Evolutionary conservation across 2,113 vertebrate genomes (phyloP).

Genomic region (Apteryx owenii): DNA sequence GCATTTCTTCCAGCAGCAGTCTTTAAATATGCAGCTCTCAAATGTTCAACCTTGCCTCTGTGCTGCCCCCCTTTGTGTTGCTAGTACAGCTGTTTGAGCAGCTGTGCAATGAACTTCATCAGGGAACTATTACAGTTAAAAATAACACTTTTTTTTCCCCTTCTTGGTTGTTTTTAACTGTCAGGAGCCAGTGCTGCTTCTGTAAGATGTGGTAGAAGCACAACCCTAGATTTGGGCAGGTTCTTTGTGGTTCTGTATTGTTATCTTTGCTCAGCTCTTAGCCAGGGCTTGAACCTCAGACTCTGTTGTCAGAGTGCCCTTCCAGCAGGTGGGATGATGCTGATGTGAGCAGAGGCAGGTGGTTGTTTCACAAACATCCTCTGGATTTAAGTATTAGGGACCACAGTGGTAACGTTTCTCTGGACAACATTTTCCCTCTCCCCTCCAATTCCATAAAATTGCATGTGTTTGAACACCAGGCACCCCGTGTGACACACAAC

Average conservation of each 20-base stretch:
- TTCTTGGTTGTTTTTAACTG: not conserved
- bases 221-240: not conserved
- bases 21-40: not conserved
- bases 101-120: not conserved
- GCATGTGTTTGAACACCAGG: not conserved
- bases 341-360: not conserved
- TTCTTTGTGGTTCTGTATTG: not conserved
- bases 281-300: not conserved
- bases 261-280: not conserved
- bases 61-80: not conserved
- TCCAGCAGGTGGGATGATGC: not conserved
- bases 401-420: not conserved
- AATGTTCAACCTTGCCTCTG: not conserved
- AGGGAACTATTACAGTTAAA: not conserved
- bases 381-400: not conserved
- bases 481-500: not conserved
- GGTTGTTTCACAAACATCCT: accelerated
- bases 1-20: not conserved
- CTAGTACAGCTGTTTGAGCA: not conserved
- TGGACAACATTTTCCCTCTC: not conserved
- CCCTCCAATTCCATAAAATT: not conserved
- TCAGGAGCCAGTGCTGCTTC: not conserved
- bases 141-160: not conserved
- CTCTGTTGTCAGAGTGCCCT: not conserved
- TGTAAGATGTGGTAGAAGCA: not conserved